These are phyloP conservation scores for Euzophera pinguis DNA, from an alignment of 2,888 invertebrate species.

Conservation along the genomic window DNA sequence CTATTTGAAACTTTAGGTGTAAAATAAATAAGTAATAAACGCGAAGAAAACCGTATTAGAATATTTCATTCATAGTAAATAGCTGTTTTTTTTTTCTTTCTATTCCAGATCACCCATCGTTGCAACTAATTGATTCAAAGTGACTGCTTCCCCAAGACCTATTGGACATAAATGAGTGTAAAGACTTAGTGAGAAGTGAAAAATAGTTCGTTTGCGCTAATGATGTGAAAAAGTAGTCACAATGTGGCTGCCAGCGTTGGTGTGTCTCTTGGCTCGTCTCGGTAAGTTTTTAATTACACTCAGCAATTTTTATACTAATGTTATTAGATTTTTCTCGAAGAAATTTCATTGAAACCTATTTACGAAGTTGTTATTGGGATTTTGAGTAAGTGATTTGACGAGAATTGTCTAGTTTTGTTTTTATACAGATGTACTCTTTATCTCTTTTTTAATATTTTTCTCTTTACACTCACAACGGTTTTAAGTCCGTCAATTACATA, in stretches of 20 bases:
- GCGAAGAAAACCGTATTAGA: too few species aligned
- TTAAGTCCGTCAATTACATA: too few species aligned
- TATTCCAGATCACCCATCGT: neutral
- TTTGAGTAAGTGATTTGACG: neutral
- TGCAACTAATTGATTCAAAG: neutral
- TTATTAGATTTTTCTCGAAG: neutral
- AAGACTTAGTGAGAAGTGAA: slow-evolving; percentile 25
- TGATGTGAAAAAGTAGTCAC: slow-evolving; percentile 65
- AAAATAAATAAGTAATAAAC: too few species aligned
- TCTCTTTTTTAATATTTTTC: too few species aligned
- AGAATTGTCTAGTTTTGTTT: too few species aligned
- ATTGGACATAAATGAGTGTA: slow-evolving; percentile 1
- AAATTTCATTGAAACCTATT: neutral
- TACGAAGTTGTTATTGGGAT: neutral
- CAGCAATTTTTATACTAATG: neutral
- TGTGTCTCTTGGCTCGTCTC: slow-evolving; percentile 59
- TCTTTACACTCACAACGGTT: too few species aligned
- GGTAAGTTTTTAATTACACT: slow-evolving; percentile 43
- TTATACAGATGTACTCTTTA: too few species aligned
- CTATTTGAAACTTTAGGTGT: too few species aligned
- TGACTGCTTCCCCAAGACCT: neutral
- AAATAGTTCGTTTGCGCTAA: slow-evolving; percentile 39
- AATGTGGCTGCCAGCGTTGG: slow-evolving; percentile 63
- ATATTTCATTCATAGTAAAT: neutral
- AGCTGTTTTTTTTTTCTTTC: neutral